These are phyloP conservation scores for Acanthosepion pharaonis DNA, from an alignment of 2,888 invertebrate species.

Conservation along the genomic window DNA sequence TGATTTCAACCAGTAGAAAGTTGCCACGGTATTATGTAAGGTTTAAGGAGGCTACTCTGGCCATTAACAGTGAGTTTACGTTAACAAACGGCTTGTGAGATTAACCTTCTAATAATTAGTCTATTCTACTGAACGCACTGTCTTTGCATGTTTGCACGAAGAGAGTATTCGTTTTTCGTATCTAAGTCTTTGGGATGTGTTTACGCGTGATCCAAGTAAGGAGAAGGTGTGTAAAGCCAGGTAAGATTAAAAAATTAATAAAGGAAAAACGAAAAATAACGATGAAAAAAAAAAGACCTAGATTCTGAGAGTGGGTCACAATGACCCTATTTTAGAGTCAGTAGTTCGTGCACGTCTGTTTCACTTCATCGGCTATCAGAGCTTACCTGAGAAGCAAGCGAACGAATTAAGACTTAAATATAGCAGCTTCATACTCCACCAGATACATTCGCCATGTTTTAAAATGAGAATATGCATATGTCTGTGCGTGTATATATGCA, in stretches of 20 bases:
- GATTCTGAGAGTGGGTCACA: background rate
- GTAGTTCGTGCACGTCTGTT: background rate
- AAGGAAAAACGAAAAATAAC: background rate
- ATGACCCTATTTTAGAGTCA: background rate
- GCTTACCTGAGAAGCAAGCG: background rate
- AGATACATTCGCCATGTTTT: background rate
- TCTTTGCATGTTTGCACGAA: too few relatives aligned
- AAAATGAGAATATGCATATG: background rate
- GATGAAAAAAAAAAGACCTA: background rate
- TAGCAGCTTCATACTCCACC: background rate
- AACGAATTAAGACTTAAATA: constrained; percentile 3
- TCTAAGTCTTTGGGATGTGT: too few relatives aligned
- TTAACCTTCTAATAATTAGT: too few relatives aligned
- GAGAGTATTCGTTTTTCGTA: too few relatives aligned
- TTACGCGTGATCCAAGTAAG: too few relatives aligned
- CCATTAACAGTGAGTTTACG: too few relatives aligned
- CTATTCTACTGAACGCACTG: too few relatives aligned
- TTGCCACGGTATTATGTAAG: too few relatives aligned
- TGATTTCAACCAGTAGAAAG: too few relatives aligned
- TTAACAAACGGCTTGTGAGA: too few relatives aligned
- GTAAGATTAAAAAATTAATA: background rate
- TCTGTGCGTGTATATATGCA: background rate
- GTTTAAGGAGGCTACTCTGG: too few relatives aligned
- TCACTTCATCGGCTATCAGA: background rate
- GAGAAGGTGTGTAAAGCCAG: background rate